Percentiles rank a stretch among this genome's conserved stretches.
Conservation (phyloP, 2,797 vertebrate genomes). For the Rhinatrema bivittatum region DNA sequence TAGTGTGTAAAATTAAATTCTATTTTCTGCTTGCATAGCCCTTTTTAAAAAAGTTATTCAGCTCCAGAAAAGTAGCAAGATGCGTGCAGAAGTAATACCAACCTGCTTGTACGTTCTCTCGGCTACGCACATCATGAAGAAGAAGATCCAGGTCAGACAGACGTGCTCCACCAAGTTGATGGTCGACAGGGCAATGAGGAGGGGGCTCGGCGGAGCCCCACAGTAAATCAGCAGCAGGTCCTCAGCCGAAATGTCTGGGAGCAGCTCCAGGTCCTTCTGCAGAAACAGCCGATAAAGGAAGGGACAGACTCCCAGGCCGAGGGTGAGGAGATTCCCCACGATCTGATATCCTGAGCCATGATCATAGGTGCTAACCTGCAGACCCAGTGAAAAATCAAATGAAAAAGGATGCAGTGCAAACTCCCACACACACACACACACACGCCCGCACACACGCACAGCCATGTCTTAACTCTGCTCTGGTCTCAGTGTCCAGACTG, state of each 20-base stretch:
- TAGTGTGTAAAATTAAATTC: too few relatives aligned
- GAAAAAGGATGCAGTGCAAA: too few relatives aligned
- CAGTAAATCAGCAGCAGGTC: conserved; percentile 67
- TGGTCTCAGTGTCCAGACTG: too few relatives aligned
- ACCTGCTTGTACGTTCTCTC: conserved; percentile 97
- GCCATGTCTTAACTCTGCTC: too few relatives aligned
- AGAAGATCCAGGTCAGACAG: conserved; percentile 88
- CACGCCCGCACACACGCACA: too few relatives aligned
- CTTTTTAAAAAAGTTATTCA: too few relatives aligned
- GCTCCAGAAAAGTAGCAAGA: too few relatives aligned
- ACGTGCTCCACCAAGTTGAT: conserved; percentile 82
- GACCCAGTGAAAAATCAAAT: too few relatives aligned
- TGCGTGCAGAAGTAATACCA: too few relatives aligned
- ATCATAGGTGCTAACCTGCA: conserved; percentile 84
- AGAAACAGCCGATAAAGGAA: conserved; percentile 76
- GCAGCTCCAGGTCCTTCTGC: conserved; percentile 61
- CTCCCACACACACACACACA: too few relatives aligned
- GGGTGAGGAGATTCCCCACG: conserved; percentile 75
- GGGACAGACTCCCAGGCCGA: conserved; percentile 74
- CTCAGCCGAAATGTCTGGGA: conserved; percentile 54
- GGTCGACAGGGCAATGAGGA: conserved; percentile 54
- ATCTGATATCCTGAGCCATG: conserved; percentile 86
- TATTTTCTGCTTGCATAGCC: too few relatives aligned
- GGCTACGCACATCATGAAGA: conserved; percentile 98
- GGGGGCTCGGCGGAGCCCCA: conserved; percentile 50